A percentile compares a stretch with the other conserved stretches of the same genome.
phyloP scores from a whole-genome alignment of 2,888 invertebrate species.

The Adineta ricciae region DNA sequence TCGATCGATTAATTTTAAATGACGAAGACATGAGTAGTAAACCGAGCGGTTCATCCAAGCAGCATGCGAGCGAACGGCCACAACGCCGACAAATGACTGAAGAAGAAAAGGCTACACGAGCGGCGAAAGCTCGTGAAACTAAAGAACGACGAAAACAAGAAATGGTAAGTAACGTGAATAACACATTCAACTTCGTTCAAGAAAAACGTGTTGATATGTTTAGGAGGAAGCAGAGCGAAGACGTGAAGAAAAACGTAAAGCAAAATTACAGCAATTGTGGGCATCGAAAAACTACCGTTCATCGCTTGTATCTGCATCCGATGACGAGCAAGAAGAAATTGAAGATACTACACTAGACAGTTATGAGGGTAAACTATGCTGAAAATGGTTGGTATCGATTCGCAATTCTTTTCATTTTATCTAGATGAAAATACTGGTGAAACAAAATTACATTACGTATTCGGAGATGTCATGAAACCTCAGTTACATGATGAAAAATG shows the following conservation, averaged over 20 bases:
- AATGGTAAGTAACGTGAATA: neutral
- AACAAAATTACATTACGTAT: constrained; percentile 42
- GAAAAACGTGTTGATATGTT: neutral
- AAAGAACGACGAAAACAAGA: neutral
- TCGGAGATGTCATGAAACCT: constrained; percentile 50
- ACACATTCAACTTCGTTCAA: neutral
- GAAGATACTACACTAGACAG: neutral
- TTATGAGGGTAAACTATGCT: neutral
- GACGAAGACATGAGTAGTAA: neutral
- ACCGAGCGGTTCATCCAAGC: neutral
- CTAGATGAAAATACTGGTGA: constrained; percentile 22
- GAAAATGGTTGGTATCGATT: neutral
- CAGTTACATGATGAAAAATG: constrained; percentile 36
- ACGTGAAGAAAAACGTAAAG: neutral
- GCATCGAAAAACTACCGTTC: constrained; percentile 26
- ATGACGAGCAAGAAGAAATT: constrained; percentile 33
- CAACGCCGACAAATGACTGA: constrained; percentile 37
- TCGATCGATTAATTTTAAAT: constrained; percentile 34
- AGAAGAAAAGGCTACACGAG: constrained; percentile 36
- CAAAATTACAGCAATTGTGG: neutral
- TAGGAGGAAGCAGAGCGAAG: constrained; percentile 10
- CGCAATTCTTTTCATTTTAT: neutral
- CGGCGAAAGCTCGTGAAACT: neutral
- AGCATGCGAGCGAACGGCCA: constrained; percentile 23
- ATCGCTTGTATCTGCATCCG: constrained; percentile 28